phyloP scores from a whole-genome alignment of 1,140 invertebrate genomes.

The Eupeodes corollae region DNA sequence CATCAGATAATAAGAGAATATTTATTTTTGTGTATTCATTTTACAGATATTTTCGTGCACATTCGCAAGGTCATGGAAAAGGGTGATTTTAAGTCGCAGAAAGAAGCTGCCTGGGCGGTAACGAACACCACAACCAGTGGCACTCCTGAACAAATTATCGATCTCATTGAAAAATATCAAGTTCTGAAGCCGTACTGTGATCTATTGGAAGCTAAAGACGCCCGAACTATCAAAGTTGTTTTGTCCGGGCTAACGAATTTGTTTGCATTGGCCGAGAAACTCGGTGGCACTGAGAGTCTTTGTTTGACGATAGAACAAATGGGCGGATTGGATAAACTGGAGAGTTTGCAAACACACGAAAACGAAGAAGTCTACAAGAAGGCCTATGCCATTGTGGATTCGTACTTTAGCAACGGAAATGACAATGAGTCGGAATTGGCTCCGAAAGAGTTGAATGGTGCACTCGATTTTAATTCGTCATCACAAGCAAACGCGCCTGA shows the following conservation, averaged over 20 bases:
- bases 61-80: conserved; percentile 44
- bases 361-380: conserved; percentile 92
- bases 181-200: conserved; percentile 79
- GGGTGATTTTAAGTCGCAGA: conserved; percentile 94
- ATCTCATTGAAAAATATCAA: conserved; percentile 65
- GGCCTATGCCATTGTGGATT: conserved; percentile 67
- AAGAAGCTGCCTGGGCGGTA: conserved; percentile 97
- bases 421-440: conserved; percentile 37
- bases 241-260: conserved; percentile 80
- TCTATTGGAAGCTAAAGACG: conserved; percentile 70
- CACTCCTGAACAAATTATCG: conserved; percentile 69
- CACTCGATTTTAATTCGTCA: conserved; percentile 27
- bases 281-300: conserved; percentile 61
- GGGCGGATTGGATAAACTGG: conserved; percentile 84
- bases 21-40: neutral
- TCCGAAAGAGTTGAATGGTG: conserved; percentile 32
- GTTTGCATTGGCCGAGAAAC: conserved; percentile 52
- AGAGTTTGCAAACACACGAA: conserved; percentile 86
- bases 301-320: conserved; percentile 80
- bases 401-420: conserved; percentile 57
- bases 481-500: conserved; percentile 26
- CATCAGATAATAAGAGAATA: no score
- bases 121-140: conserved; percentile 96
- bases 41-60: conserved; percentile 20
- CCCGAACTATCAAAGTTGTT: conserved; percentile 65